Conservation (phyloP, 2,113 vertebrate genomes). For the Astur gentilis region DNA sequence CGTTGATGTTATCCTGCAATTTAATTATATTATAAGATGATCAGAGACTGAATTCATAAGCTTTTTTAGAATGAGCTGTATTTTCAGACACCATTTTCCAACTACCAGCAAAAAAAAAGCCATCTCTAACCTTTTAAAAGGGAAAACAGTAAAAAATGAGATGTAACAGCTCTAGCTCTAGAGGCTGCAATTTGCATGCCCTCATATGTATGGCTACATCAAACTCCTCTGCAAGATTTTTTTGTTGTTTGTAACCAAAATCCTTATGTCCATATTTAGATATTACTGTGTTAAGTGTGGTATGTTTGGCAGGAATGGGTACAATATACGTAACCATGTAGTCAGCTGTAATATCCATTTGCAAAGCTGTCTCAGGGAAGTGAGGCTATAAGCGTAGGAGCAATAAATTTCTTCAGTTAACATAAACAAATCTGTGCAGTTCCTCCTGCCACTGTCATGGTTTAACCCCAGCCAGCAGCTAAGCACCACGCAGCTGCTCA, state of each 20-base stretch:
- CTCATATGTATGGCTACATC: not conserved
- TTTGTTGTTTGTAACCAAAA: not conserved
- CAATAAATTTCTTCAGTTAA: not conserved
- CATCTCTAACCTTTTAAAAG: not conserved
- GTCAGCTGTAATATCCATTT: not conserved
- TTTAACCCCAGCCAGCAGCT: too few species aligned
- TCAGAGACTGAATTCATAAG: not conserved
- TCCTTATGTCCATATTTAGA: rapidly evolving
- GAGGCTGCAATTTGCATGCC: not conserved
- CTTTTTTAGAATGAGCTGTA: not conserved
- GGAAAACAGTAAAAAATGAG: not conserved
- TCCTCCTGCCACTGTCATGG: not conserved
- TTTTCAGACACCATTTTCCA: not conserved
- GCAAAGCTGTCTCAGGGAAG: not conserved
- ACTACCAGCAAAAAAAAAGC: not conserved
- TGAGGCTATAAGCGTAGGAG: not conserved
- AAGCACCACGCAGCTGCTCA: too few species aligned
- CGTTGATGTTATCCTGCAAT: not conserved
- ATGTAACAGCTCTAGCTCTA: not conserved
- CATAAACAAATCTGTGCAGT: not conserved
- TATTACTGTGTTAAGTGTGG: not conserved
- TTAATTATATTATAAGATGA: not conserved
- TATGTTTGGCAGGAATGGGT: not conserved
- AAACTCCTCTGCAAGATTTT: not conserved
- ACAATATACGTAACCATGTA: not conserved